Base-by-base conservation (phyloP, 1,140 invertebrate species). In the Atopsyche davidsoni region DNA sequence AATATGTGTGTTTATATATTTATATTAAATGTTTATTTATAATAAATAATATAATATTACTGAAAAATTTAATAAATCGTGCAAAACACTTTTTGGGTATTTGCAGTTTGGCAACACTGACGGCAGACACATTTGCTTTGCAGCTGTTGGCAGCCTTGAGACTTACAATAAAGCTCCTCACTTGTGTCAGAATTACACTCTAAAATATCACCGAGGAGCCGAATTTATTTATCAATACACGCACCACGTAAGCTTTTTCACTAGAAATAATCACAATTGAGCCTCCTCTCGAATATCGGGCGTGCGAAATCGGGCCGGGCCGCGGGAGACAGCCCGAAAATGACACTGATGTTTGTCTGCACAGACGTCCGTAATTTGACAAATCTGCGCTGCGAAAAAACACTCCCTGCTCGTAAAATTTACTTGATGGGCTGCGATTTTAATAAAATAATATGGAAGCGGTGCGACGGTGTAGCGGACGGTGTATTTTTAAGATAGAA, bases 101-200 rank as follows among this genome's bases (percentile, higher is more conserved):
- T n/a, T n/a, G n/a, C n/a, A n/a, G n/a, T n/a, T n/a, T n/a, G n/a
- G n/a, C n/a, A n/a, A n/a, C n/a, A n/a, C n/a, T n/a, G n/a, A n/a
- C n/a, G n/a, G n/a, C n/a, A n/a, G n/a, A n/a, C n/a, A n/a, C n/a
- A n/a, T n/a, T n/a, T n/a, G n/a, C n/a, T n/a, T n/a, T n/a, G n/a
- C n/a, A n/a, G n/a, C n/a, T n/a, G 36, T 52, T 52, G 50, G 50
- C 34, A 52, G 43, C 31, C 16, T 36, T 52, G 50, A 46, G 41
- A 46, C 46, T 52, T 52, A 52, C 43, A 52, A 52, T 52, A 52
- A 52, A 46, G 50, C 50, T 46, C 50, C 50, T 46, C 50, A 51
- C 48, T 51, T 51, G 48, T 51, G 48, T 51, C 48, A 51, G 41
- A 51, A 51, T 44, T 44, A 41, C 45, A 45, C 38, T 38, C 48